Percentiles rank a stretch among this genome's conserved stretches.
phyloP scores from a whole-genome alignment of 2,888 invertebrate species.

The Schizaphis graminum region DNA sequence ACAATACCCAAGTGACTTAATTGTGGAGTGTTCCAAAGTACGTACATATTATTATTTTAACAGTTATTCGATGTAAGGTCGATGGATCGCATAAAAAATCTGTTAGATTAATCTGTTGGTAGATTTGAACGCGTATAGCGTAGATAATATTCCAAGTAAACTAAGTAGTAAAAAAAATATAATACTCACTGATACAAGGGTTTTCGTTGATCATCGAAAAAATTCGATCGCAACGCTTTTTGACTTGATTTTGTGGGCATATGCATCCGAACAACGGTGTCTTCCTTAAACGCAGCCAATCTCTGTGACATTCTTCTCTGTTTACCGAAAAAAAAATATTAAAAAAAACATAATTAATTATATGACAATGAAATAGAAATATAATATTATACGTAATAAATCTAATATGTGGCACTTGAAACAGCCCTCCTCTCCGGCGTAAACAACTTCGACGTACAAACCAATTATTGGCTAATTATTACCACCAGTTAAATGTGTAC shows the following conservation, averaged over 20 bases:
- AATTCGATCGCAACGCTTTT: conserved; percentile 88
- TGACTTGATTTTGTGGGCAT: conserved; percentile 90
- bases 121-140: neutral
- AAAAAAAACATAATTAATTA: neutral
- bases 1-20: neutral
- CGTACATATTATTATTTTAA: neutral
- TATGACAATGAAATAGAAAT: neutral
- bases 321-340: conserved; percentile 67
- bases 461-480: neutral
- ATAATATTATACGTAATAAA: neutral
- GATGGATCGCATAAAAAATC: neutral
- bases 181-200: conserved; percentile 83
- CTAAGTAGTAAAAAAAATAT: neutral
- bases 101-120: neutral
- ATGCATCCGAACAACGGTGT: conserved; percentile 94
- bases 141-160: neutral
- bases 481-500: neutral
- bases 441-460: neutral
- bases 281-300: conserved; percentile 87
- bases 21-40: neutral
- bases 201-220: conserved; percentile 92
- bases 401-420: neutral
- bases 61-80: neutral
- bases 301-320: conserved; percentile 88
- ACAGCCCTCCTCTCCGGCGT: neutral